Conservation (phyloP, 2,888 invertebrate species). For the Lepidocyrtoides sp. region DNA sequence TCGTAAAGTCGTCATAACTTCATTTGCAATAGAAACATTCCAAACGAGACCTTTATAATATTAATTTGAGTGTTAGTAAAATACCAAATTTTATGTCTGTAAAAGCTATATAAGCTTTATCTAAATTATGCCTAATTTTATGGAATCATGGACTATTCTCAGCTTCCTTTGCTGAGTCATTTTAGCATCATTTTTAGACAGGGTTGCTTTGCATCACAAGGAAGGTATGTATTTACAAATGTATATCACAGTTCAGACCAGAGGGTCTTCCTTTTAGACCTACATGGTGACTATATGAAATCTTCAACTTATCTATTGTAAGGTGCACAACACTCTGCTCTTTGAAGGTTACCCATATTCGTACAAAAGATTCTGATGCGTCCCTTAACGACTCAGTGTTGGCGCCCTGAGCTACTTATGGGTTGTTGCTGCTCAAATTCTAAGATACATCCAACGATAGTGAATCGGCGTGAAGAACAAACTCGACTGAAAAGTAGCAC, state of each 20-base stretch:
- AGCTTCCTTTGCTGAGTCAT: conserved; percentile 52
- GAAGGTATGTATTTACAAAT: conserved; percentile 68
- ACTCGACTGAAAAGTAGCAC: conserved; percentile 32
- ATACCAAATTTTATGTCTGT: background rate
- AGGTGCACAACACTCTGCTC: conserved; percentile 71
- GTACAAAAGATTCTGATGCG: conserved; percentile 68
- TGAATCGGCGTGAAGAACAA: conserved; percentile 38
- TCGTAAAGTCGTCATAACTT: conserved; percentile 63
- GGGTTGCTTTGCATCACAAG: conserved; percentile 60
- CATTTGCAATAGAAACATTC: background rate
- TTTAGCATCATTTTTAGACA: conserved; percentile 22
- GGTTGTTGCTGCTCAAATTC: conserved; percentile 75
- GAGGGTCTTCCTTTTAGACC: no score
- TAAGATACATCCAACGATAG: conserved; percentile 49
- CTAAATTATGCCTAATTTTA: conserved; percentile 53
- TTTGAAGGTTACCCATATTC: background rate
- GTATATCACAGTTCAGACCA: no score
- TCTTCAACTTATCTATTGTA: background rate
- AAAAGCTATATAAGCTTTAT: conserved; percentile 7
- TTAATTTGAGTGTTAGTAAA: no score
- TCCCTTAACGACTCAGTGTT: conserved; percentile 57
- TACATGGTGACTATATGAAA: no score
- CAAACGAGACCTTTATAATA: no score
- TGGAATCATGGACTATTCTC: conserved; percentile 65
- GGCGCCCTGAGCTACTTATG: conserved; percentile 67